phyloP scores from a whole-genome alignment of 1,140 invertebrate species.

The Marisa cornuarietis region DNA sequence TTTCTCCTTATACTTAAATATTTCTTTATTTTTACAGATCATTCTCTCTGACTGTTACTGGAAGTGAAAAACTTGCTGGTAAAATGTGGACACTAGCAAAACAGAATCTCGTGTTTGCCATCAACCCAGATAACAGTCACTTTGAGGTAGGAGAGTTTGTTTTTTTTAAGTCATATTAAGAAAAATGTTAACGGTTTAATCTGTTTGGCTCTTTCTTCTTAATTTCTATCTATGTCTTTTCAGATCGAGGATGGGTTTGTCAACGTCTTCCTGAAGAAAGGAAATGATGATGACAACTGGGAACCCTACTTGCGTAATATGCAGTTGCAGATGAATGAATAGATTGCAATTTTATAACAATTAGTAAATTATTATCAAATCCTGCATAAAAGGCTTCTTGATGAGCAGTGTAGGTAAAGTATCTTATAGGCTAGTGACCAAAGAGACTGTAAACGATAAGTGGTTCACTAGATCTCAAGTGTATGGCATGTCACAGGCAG shows the following conservation, averaged over 20 bases:
- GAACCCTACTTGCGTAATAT: conserved; percentile 5
- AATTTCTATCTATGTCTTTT: not conserved
- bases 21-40: conserved; percentile 1
- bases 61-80: conserved; percentile 10
- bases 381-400: too few species aligned
- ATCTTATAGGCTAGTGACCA: too few species aligned
- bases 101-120: not conserved
- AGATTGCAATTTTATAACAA: too few species aligned
- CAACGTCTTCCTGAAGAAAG: conserved; percentile 14
- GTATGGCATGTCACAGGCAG: too few species aligned
- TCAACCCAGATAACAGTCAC: not conserved
- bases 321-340: not conserved
- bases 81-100: conserved; percentile 9
- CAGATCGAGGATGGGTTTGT: conserved; percentile 20
- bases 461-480: too few species aligned
- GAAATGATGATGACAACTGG: conserved; percentile 13
- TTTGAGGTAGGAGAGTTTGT: conserved; percentile 2
- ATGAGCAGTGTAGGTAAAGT: too few species aligned
- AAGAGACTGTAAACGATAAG: too few species aligned
- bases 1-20: not conserved
- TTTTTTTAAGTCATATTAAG: too few species aligned
- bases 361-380: too few species aligned
- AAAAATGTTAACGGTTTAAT: too few species aligned
- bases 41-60: conserved; percentile 17
- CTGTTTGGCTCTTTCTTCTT: too few species aligned